These are phyloP conservation scores for Bufotes viridis DNA, from an alignment of 2,797 vertebrate genomes.

Conservation along the genomic window DNA sequence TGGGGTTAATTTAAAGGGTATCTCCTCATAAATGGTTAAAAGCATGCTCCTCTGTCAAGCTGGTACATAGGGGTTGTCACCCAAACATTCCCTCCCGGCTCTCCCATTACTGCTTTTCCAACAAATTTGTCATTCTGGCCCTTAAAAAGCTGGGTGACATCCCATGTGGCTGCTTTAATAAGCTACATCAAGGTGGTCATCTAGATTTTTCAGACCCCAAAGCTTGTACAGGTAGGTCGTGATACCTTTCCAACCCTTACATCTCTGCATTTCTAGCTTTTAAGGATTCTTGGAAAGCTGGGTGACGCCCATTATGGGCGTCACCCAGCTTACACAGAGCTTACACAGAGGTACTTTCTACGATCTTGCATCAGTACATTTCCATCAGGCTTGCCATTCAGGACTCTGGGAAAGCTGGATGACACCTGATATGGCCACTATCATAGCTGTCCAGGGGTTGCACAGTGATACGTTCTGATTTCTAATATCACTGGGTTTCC, in stretches of 20 bases:
- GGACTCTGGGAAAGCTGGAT: no score
- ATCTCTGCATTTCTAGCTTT: background rate
- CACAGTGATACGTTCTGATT: no score
- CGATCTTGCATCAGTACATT: no score
- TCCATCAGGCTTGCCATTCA: no score
- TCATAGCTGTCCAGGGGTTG: background rate
- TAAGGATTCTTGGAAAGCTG: background rate
- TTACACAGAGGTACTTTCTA: no score
- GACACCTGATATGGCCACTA: background rate
- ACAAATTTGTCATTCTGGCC: background rate
- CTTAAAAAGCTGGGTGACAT: background rate
- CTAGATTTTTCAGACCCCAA: background rate
- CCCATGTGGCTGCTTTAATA: background rate
- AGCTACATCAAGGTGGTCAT: background rate
- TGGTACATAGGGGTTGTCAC: background rate
- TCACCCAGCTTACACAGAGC: background rate
- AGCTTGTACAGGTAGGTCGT: background rate
- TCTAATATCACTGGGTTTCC: no score
- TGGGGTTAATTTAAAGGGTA: background rate
- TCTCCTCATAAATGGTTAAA: no score
- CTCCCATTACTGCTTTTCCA: background rate
- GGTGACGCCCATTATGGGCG: background rate
- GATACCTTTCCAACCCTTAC: background rate
- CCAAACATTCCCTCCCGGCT: background rate
- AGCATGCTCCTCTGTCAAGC: no score